Percentiles rank a stretch among this genome's conserved stretches.
These are phyloP conservation scores for Acanthornis magna DNA, from an alignment of 2,797 vertebrate species.

Conservation along the genomic window DNA sequence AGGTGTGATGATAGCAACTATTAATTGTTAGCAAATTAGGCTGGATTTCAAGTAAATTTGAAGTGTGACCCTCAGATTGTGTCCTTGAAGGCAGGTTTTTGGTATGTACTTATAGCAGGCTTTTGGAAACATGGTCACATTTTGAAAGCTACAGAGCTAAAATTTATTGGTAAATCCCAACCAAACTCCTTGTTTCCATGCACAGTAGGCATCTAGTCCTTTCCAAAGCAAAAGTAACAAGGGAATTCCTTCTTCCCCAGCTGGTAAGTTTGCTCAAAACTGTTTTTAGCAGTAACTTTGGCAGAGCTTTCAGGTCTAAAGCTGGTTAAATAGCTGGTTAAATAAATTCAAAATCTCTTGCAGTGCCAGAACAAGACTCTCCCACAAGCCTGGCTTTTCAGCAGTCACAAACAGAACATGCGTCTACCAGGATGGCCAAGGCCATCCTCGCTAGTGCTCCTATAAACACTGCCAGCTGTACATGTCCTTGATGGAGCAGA, in stretches of 20 bases:
- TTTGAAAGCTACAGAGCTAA: background rate
- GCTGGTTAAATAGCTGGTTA: background rate
- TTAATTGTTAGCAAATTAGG: background rate
- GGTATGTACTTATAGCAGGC: background rate
- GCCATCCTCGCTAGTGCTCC: background rate
- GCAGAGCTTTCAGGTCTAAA: background rate
- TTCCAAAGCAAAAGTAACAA: background rate
- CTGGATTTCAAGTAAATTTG: background rate
- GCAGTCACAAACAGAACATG: background rate
- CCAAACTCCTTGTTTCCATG: background rate
- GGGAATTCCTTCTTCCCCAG: background rate
- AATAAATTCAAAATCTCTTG: too few species aligned
- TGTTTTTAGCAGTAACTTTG: background rate
- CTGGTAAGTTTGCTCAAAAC: background rate
- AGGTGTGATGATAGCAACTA: background rate
- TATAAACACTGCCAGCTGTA: background rate
- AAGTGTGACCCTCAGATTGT: background rate
- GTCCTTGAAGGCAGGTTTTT: accelerated
- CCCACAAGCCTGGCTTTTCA: background rate
- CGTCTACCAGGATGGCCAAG: background rate
- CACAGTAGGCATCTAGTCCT: background rate
- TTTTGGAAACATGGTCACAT: background rate
- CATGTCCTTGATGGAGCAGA: background rate
- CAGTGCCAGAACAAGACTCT: background rate
- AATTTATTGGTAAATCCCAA: background rate